Evolutionary conservation across 2,888 invertebrate species (phyloP), one percentile per base, ranked within the genome.

Genomic region (Hedychridium roseum): DNA sequence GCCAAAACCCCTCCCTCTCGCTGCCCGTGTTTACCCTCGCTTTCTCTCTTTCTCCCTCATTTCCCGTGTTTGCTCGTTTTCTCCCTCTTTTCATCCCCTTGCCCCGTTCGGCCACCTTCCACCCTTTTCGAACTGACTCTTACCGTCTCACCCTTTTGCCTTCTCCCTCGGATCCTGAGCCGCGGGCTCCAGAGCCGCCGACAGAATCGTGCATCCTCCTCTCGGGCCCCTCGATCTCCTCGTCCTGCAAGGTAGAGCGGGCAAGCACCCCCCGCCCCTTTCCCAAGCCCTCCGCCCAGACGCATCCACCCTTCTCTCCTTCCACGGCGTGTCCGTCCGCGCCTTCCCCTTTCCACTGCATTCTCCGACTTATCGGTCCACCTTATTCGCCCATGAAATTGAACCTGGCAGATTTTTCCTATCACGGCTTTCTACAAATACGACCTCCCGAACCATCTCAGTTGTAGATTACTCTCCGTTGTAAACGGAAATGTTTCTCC

Each of bases 121-220:
- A n/a, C n/a, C n/a, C n/a, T n/a, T n/a, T n/a, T n/a, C 31, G 5
- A 15, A 14, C 9, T 31, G 4, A 15, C 9, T 32, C 12, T n/a
- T n/a, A 15, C 17, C 17, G 16, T 17, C 5, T 32, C 15, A 6
- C 17, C 23, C 18, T 17, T n/a, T n/a, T n/a, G n/a, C 43, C 27
- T 4, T 12, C n/a, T 7, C 28, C 9, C 32, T 32, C 18, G 6
- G 14, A 32, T 12, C 32, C 12, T 9, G 14, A 14, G n/a, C 27
- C 34, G 20, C 34, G 12, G 49, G 47, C 49, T 48, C 51, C 37
- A 46, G 45, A 49, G 48, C 43, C 44, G 40, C 42, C 34, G 47
- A 40, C 44, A 43, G 44, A 35, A 32, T 45, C 54, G 41, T 43
- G 36, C 45, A 12, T 21, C 37, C 34, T 31, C 31, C n/a, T 52